A percentile compares a stretch with the other conserved stretches of the same genome.
Evolutionary conservation across 2,888 invertebrate genomes (phyloP).

Genomic region (Leptinotarsa tumamoca): DNA sequence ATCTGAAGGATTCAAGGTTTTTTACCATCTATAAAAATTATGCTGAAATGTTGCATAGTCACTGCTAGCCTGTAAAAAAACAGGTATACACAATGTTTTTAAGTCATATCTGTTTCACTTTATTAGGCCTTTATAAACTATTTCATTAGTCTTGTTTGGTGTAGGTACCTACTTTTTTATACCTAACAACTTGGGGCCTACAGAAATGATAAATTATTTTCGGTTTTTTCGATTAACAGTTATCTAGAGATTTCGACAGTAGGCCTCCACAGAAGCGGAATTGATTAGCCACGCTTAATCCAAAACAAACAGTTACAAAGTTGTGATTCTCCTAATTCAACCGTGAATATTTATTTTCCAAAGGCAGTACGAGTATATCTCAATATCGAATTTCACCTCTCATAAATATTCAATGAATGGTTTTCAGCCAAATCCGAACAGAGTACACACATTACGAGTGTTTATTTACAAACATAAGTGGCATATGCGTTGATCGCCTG

Average conservation of each 20-base stretch:
- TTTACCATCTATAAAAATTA: too few species aligned
- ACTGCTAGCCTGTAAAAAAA: too few species aligned
- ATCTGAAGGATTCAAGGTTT: too few species aligned
- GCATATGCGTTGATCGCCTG: conserved; percentile 30
- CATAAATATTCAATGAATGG: conserved; percentile 38
- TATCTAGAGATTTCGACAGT: neutral
- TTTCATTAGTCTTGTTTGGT: too few species aligned
- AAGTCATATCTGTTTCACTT: too few species aligned
- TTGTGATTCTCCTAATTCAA: conserved; percentile 33
- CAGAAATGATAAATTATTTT: too few species aligned
- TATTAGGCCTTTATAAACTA: too few species aligned
- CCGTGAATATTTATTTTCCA: conserved; percentile 35
- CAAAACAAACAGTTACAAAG: conserved; percentile 34
- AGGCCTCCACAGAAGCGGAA: conserved; percentile 24
- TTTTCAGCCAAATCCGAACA: conserved; percentile 21
- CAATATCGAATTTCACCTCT: conserved; percentile 33
- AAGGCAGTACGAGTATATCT: conserved; percentile 34
- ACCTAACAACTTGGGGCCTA: too few species aligned
- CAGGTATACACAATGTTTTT: too few species aligned
- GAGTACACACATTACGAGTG: conserved; percentile 32
- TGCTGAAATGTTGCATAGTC: too few species aligned
- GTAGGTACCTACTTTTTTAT: too few species aligned
- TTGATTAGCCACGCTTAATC: conserved; percentile 19
- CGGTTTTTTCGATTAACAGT: neutral
- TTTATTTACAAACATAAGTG: conserved; percentile 38